Evolutionary conservation across 2,888 invertebrate genomes (phyloP).

Genomic region (Sinopyrophorus schimmeli): DNA sequence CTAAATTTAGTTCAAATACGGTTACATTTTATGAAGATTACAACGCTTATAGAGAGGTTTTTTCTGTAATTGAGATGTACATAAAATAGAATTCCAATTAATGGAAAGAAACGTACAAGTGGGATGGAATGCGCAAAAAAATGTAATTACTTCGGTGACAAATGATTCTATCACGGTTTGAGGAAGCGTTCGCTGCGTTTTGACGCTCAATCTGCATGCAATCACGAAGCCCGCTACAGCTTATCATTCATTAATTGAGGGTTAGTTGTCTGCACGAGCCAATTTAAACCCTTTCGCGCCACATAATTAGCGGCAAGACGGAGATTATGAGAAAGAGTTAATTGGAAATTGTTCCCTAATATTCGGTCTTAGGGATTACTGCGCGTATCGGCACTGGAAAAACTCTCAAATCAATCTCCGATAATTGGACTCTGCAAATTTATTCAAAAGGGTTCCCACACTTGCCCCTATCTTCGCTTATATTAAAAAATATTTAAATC

Average conservation of each 20-base stretch:
- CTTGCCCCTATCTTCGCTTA: slow-evolving; percentile 34
- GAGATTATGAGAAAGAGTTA: slow-evolving; percentile 53
- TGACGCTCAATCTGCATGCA: slow-evolving; percentile 46
- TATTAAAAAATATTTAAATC: slow-evolving; percentile 46
- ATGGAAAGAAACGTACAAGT: slow-evolving; percentile 1
- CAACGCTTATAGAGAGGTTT: too few relatives aligned
- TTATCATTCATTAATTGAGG: slow-evolving; percentile 48
- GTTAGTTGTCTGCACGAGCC: slow-evolving; percentile 48
- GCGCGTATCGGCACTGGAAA: slow-evolving; percentile 39
- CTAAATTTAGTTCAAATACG: too few relatives aligned
- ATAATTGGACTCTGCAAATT: slow-evolving; percentile 43
- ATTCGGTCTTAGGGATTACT: slow-evolving; percentile 39
- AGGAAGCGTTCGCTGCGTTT: slow-evolving; percentile 36
- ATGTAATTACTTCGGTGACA: slow-evolving; percentile 36
- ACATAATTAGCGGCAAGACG: slow-evolving; percentile 50
- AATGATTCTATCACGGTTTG: slow-evolving; percentile 19
- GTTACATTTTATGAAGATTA: too few relatives aligned
- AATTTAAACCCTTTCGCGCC: slow-evolving; percentile 47
- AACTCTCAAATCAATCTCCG: slow-evolving; percentile 45
- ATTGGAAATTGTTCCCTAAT: slow-evolving; percentile 51
- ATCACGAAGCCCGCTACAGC: slow-evolving; percentile 43
- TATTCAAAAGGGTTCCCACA: slow-evolving; percentile 43
- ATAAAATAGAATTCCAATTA: too few relatives aligned
- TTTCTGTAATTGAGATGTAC: too few relatives aligned
- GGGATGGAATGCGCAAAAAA: slow-evolving; percentile 8